These are phyloP conservation scores for Epistrophe eligans DNA, from an alignment of 2,888 invertebrate species.

Conservation along the genomic window DNA sequence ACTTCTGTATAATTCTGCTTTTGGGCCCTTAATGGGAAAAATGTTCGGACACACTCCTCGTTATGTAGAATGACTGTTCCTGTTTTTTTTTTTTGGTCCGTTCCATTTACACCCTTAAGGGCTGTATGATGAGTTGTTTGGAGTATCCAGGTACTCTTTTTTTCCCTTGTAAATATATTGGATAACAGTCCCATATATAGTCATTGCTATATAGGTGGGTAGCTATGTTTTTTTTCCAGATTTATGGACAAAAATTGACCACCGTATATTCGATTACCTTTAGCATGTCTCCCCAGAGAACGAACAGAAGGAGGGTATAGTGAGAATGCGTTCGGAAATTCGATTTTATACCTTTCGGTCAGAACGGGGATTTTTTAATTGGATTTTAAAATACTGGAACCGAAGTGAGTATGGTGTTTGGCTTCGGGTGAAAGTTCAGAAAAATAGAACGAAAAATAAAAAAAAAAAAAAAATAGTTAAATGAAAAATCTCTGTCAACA, in stretches of 20 bases:
- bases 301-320: background rate
- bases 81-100: background rate
- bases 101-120: constrained; percentile 56
- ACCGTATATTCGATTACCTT: constrained; percentile 61
- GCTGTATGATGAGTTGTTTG: constrained; percentile 41
- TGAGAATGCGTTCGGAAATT: constrained; percentile 61
- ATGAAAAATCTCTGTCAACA: constrained; percentile 47
- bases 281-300: background rate
- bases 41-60: constrained; percentile 57
- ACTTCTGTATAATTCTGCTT: constrained; percentile 1
- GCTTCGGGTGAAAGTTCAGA: constrained; percentile 80
- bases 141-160: constrained; percentile 24
- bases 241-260: constrained; percentile 55
- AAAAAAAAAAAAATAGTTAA: constrained; percentile 24
- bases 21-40: constrained; percentile 55
- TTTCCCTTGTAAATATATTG: constrained; percentile 12
- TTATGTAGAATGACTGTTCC: constrained; percentile 20
- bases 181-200: background rate
- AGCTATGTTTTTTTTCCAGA: background rate
- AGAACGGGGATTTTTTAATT: constrained; percentile 83
- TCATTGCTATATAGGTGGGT: no score
- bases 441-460: constrained; percentile 76
- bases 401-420: constrained; percentile 64
- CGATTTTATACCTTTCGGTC: constrained; percentile 60
- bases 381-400: constrained; percentile 83